Evolutionary conservation across 2,888 invertebrate species (phyloP).

Genomic region (Syritta pipiens): DNA sequence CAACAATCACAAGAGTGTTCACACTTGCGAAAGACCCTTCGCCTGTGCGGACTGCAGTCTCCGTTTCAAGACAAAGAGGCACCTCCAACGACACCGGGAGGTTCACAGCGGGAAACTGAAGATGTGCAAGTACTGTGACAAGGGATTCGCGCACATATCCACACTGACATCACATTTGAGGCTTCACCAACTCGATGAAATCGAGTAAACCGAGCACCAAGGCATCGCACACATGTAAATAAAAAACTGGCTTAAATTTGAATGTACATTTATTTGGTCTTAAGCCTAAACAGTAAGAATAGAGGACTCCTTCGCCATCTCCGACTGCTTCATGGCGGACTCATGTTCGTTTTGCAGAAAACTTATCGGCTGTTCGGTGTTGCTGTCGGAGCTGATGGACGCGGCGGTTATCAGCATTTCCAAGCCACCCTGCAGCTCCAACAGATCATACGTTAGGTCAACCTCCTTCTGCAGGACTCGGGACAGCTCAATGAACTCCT

Average conservation of each 20-base stretch:
- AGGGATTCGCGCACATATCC: conserved; percentile 27
- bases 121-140: conserved; percentile 30
- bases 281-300: conserved; percentile 70
- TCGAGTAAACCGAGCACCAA: not conserved
- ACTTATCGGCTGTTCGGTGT: conserved; percentile 50
- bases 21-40: conserved; percentile 30
- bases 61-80: conserved; percentile 27
- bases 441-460: conserved; percentile 83
- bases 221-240: not conserved
- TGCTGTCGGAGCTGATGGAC: conserved; percentile 79
- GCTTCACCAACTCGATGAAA: conserved; percentile 15
- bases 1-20: conserved; percentile 33
- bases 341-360: conserved; percentile 68
- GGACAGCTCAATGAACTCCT: conserved; percentile 83
- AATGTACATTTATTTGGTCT: not conserved
- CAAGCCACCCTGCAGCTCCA: conserved; percentile 85
- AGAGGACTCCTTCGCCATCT: conserved; percentile 74
- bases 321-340: conserved; percentile 73
- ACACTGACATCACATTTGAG: conserved; percentile 23
- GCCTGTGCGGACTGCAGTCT: conserved; percentile 8
- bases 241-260: not conserved
- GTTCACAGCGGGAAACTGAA: conserved; percentile 22
- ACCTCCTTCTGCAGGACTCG: conserved; percentile 85
- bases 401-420: conserved; percentile 84
- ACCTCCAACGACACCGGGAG: conserved; percentile 18